Conservation (phyloP, 2,113 vertebrate species). For the Ctenodactylus gundi region DNA sequence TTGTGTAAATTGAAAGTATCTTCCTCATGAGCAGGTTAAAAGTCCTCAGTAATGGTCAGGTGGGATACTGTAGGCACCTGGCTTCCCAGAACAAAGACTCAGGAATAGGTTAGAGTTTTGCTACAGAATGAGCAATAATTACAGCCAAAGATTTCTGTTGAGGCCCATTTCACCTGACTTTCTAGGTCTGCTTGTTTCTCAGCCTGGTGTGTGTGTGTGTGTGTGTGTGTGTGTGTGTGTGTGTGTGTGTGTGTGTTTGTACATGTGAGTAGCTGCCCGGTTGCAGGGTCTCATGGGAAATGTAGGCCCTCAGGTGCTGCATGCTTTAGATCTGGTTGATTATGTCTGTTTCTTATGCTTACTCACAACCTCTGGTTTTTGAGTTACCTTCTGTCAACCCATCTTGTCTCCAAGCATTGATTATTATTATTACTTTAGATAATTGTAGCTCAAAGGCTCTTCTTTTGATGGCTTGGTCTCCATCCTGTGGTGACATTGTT, state of each 20-base stretch:
- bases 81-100: not conserved
- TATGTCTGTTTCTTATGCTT: not conserved
- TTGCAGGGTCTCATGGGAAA: not conserved
- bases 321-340: not conserved
- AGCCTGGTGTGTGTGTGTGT: not conserved
- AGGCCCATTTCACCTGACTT: not conserved
- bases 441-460: too few relatives aligned
- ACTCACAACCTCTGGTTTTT: not conserved
- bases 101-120: not conserved
- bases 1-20: not conserved
- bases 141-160: not conserved
- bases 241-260: not conserved
- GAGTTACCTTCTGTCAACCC: not conserved
- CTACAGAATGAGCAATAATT: not conserved
- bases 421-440: not conserved
- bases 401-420: not conserved
- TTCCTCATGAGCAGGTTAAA: not conserved
- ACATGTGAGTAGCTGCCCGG: not conserved
- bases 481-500: too few relatives aligned
- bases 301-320: not conserved
- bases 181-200: not conserved
- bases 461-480: too few relatives aligned
- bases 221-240: not conserved
- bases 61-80: fast-evolving
- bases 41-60: not conserved